phyloP scores from a whole-genome alignment of 2,888 invertebrate species.

The Eugnorisma glareosa region DNA sequence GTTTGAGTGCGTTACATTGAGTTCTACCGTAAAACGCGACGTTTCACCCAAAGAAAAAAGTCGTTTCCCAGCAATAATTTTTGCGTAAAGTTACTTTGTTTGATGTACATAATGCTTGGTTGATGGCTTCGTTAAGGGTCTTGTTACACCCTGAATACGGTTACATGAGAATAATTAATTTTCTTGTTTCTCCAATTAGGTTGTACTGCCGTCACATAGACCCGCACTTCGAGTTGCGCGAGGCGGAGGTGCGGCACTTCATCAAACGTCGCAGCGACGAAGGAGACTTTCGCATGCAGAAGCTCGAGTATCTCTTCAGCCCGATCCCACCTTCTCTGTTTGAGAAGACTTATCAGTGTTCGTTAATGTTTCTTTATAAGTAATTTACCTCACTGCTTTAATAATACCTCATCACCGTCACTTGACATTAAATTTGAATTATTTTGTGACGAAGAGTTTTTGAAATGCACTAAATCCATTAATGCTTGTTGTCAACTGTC shows the following conservation, averaged over 20 bases:
- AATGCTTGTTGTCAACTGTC: no score
- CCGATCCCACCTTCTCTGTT: slow-evolving; percentile 80
- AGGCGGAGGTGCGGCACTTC: slow-evolving; percentile 83
- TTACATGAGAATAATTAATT: background rate
- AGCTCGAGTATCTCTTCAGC: slow-evolving; percentile 79
- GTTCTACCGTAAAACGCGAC: no score
- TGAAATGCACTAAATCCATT: background rate
- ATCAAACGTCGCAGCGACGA: slow-evolving; percentile 82
- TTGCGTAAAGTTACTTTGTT: no score
- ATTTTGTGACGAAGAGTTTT: background rate
- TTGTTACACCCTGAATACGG: no score
- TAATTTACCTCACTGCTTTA: background rate
- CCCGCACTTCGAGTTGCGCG: slow-evolving; percentile 79
- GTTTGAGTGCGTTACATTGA: no score
- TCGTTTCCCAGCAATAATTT: no score
- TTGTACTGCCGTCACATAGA: slow-evolving; percentile 86
- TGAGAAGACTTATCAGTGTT: slow-evolving; percentile 85
- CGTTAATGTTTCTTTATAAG: slow-evolving; percentile 55
- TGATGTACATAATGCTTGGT: no score
- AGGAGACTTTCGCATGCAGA: slow-evolving; percentile 80
- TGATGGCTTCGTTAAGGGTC: no score
- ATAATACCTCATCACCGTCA: background rate
- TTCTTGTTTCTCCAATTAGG: slow-evolving; percentile 70
- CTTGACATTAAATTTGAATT: background rate
- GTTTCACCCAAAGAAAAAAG: no score